phyloP scores from a whole-genome alignment of 92 coral and sea anemone species.

The Porites evermanni region DNA sequence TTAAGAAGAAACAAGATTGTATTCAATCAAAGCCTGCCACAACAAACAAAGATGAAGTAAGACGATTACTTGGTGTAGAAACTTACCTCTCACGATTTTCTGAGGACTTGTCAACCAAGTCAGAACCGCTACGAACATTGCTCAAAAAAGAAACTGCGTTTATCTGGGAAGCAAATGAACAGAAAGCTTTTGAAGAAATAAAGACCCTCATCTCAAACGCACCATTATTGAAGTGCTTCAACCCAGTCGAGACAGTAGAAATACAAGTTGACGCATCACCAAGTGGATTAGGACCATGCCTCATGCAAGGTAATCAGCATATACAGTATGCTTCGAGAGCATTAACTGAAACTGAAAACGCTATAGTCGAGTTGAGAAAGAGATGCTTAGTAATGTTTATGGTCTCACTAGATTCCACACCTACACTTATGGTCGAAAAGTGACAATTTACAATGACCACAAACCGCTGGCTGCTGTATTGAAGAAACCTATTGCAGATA shows the following conservation, averaged over 20 bases:
- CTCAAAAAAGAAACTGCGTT: no score
- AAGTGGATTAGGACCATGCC: conserved; percentile 39
- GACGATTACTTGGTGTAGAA: not conserved
- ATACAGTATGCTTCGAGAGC: conserved; percentile 40
- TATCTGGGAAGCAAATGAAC: no score
- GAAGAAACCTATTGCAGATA: no score
- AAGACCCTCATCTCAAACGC: conserved; percentile 36
- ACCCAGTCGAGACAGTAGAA: conserved; percentile 20
- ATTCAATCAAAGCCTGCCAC: no score
- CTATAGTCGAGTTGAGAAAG: conserved; percentile 25
- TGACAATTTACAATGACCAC: conserved; percentile 41
- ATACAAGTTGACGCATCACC: not conserved
- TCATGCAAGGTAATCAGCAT: conserved; percentile 40
- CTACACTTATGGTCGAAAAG: no score
- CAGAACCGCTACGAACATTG: no score
- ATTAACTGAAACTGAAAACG: conserved; percentile 41
- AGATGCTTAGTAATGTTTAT: conserved; percentile 3
- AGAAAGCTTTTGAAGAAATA: conserved; percentile 37
- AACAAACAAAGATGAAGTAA: no score
- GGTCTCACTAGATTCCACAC: conserved; percentile 4
- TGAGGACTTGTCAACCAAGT: conserved; percentile 28
- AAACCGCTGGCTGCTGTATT: conserved; percentile 23
- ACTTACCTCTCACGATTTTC: conserved; percentile 37
- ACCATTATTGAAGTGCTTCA: conserved; percentile 48
- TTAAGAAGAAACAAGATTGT: not conserved